phyloP scores from a whole-genome alignment of 2,888 invertebrate genomes.

The Corbicula japonica region DNA sequence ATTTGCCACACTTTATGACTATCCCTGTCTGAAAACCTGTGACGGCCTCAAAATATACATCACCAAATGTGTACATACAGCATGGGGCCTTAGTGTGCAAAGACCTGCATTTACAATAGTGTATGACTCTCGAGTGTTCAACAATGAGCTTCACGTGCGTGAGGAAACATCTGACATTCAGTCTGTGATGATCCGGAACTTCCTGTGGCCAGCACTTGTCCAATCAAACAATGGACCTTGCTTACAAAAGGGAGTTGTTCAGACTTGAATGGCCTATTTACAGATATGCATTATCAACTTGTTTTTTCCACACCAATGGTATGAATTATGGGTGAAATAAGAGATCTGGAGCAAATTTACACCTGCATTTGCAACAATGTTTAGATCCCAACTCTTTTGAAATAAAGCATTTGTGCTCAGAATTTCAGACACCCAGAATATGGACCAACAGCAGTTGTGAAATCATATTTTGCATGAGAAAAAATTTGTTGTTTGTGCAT shows the following conservation, averaged over 20 bases:
- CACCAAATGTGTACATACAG: slow-evolving; percentile 93
- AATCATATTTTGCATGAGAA: too few species aligned
- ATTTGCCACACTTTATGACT: slow-evolving; percentile 96
- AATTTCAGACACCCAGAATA: too few species aligned
- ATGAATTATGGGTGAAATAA: too few species aligned
- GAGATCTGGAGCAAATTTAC: too few species aligned
- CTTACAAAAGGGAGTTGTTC: slow-evolving; percentile 94
- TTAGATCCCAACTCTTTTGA: too few species aligned
- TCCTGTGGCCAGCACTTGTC: slow-evolving; percentile 95
- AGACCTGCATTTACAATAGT: slow-evolving; percentile 87
- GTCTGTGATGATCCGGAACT: slow-evolving; percentile 92
- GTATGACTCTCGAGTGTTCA: slow-evolving; percentile 89
- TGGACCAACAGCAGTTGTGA: too few species aligned
- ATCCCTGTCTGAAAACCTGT: slow-evolving; percentile 94
- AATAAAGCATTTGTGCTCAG: too few species aligned
- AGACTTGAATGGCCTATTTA: slow-evolving; percentile 91
- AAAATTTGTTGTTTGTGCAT: too few species aligned
- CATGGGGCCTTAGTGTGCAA: slow-evolving; percentile 95
- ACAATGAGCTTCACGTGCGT: slow-evolving; percentile 92
- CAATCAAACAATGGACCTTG: slow-evolving; percentile 90
- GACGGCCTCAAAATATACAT: slow-evolving; percentile 93
- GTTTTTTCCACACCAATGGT: too few species aligned
- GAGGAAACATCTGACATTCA: slow-evolving; percentile 92
- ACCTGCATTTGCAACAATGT: too few species aligned
- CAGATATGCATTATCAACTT: too few species aligned